Percentiles rank a stretch among this genome's conserved stretches.
Evolutionary conservation across 2,797 vertebrate genomes (phyloP).

Genomic region (Melanotaenia trifasciata): DNA sequence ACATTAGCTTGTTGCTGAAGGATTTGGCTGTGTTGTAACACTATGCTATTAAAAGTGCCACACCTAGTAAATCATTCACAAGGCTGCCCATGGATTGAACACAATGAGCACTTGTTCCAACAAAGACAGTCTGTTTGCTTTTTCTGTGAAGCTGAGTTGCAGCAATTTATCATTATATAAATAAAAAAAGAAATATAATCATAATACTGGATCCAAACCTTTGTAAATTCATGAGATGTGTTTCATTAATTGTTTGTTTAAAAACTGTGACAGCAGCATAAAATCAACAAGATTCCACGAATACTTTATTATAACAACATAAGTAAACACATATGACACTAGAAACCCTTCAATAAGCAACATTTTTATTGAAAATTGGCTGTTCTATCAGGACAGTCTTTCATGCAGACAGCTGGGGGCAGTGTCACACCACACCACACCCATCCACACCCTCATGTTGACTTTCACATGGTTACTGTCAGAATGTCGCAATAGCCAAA

Average conservation of each 20-base stretch:
- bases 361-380: slow-evolving; percentile 4
- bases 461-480: slow-evolving; percentile 51
- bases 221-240: not conserved
- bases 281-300: slow-evolving; percentile 15
- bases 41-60: slow-evolving; percentile 21
- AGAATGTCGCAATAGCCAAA: slow-evolving; percentile 48
- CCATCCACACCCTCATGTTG: slow-evolving; percentile 50
- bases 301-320: slow-evolving; percentile 19
- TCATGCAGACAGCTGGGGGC: slow-evolving; percentile 1
- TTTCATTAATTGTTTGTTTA: not conserved
- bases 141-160: not conserved
- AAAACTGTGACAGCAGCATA: not conserved
- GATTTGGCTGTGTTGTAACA: slow-evolving; percentile 10
- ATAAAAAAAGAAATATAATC: too few relatives aligned
- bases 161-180: slow-evolving; percentile 1
- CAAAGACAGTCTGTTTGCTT: not conserved
- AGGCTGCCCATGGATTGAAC: not conserved
- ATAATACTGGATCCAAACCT: not conserved
- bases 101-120: slow-evolving; percentile 8
- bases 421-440: slow-evolving; percentile 15
- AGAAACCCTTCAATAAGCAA: not conserved
- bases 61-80: slow-evolving; percentile 70
- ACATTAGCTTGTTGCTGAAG: slow-evolving; percentile 24
- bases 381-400: not conserved
- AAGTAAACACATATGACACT: not conserved